Evolutionary conservation across 1,140 invertebrate species (phyloP), one percentile per base, ranked within the genome.

Genomic region (Drosophila neocordata): DNA sequence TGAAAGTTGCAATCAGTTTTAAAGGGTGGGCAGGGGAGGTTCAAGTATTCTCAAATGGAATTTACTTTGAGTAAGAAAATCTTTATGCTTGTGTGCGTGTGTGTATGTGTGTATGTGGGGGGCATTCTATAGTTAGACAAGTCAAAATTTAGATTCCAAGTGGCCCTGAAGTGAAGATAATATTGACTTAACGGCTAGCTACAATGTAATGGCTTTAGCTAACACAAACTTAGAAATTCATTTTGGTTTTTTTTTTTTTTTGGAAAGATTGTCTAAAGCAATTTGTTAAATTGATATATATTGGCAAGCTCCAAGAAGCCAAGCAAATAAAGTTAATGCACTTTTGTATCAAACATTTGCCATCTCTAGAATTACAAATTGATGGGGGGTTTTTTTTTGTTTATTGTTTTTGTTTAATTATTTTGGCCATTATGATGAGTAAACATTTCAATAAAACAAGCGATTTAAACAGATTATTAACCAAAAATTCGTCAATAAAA

Each of bases 391-490:
- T 31, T 31, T 31, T 31, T 31, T 31, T 31, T 31, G 4, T 31
- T 31, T 3, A 3, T 31, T 31, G 4, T 7, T 1, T 31, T 31
- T 31, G 0, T 34, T 34, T 56, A 34, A 34, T 18, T 31, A 15
- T 13, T 58, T 38, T 15, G 3, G 3, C 9, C 34, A 20, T 38
- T 38, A 20, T 22, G 15, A 20, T 34, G 12, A 72, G 34, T 74
- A 74, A 75, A 62, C 71, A 74, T 74, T 75, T 75, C 72, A 75
- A 75, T 75, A 74, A 75, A 65, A 53, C 71, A 68, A 38, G 22
- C 65, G 62, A 65, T 74, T 73, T 66, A 38, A 57, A 57, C 18
- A 57, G 72, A 67, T 74, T 66, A 60, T 34, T 48, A 34, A 8
- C 38, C 35, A 34, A 64, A 22, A 34, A 60, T 35, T 52, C 38